Percentiles rank a stretch among this genome's conserved stretches.
phyloP scores from a whole-genome alignment of 1,140 invertebrate genomes.

The Uloborus diversus region DNA sequence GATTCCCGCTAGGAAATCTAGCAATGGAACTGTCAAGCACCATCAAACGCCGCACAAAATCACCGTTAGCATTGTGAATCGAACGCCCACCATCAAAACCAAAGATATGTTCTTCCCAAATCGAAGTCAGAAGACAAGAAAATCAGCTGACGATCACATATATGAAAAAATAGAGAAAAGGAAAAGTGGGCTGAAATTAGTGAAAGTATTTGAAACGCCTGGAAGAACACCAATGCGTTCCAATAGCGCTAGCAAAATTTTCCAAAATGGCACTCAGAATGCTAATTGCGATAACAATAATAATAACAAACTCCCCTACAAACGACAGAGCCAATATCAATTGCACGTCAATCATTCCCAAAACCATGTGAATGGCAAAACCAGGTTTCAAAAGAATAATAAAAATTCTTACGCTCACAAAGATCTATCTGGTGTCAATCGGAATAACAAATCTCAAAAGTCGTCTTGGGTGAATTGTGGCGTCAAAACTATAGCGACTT shows the following conservation, averaged over 20 bases:
- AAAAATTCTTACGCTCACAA: slow-evolving; percentile 65
- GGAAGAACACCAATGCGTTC: slow-evolving; percentile 22
- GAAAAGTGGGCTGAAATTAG: slow-evolving; percentile 28
- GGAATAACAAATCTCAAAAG: slow-evolving; percentile 22
- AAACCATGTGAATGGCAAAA: background rate
- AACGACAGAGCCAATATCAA: slow-evolving; percentile 21
- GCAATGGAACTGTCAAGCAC: slow-evolving; percentile 13
- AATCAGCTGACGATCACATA: slow-evolving; percentile 43
- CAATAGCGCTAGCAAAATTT: slow-evolving; percentile 31
- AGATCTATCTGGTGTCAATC: slow-evolving; percentile 68
- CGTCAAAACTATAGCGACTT: slow-evolving; percentile 69
- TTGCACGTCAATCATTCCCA: slow-evolving; percentile 3
- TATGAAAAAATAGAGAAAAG: slow-evolving; percentile 56
- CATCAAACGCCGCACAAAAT: slow-evolving; percentile 42
- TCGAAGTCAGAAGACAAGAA: slow-evolving; percentile 31
- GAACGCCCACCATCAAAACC: slow-evolving; percentile 25
- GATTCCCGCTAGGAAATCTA: slow-evolving; percentile 70
- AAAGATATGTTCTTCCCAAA: slow-evolving; percentile 38
- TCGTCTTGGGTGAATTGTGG: slow-evolving; percentile 16
- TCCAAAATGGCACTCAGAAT: slow-evolving; percentile 17
- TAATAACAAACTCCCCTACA: slow-evolving; percentile 15
- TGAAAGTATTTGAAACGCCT: slow-evolving; percentile 26
- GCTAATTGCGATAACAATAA: slow-evolving; percentile 31
- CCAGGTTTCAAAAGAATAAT: slow-evolving; percentile 39
- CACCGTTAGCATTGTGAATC: slow-evolving; percentile 45